Evolutionary conservation across 2,888 invertebrate species (phyloP), one percentile per base, ranked within the genome.

Genomic region (Beris chalybata): DNA sequence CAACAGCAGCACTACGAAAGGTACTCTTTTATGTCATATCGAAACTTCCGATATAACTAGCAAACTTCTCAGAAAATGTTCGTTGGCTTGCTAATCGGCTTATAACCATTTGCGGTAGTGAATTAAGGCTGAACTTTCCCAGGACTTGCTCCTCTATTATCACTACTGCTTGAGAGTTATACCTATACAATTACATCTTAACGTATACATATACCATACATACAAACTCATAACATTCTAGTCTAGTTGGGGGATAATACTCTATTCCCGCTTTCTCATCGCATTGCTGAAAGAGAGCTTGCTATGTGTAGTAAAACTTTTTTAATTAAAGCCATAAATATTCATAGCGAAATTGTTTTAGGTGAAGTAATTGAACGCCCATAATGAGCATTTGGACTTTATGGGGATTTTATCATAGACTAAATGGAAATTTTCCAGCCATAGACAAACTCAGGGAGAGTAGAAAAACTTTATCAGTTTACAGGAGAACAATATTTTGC

Each of bases 71-170:
- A 38, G 48, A 59, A 59, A 59, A 47, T 59, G 58, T 30, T 47
- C 47, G 58, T 59, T 59, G 58, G 58, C 58, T 59, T 59, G 58
- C 58, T 59, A 59, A 59, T 59, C 58, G 58, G 58, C 58, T 59
- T 59, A 59, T 59, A 47, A 48, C 58, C 58, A 59, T 59, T 59
- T 59, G 44, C 48, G 48, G 58, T 59, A 44, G 58, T 59, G 48
- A 59, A 59, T 59, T 59, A 59, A 59, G 58, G 13, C 58, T 59
- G 13, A 59, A 59, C 48, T 59, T 59, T 48, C 31, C 13, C 58
- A 48, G 30, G 47, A n/a, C 12, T 56, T 57, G 4, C 30, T 59
- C 12, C 48, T 15, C 31, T 48, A 59, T 59, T 48, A 38, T 48
- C 58, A 59, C 15, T 30, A 6, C 31, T 7, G 43, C 38, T 38